A percentile compares a stretch with the other conserved stretches of the same genome.
Evolutionary conservation across 2,888 invertebrate species (phyloP).

Genomic region (Andrena bicolor): DNA sequence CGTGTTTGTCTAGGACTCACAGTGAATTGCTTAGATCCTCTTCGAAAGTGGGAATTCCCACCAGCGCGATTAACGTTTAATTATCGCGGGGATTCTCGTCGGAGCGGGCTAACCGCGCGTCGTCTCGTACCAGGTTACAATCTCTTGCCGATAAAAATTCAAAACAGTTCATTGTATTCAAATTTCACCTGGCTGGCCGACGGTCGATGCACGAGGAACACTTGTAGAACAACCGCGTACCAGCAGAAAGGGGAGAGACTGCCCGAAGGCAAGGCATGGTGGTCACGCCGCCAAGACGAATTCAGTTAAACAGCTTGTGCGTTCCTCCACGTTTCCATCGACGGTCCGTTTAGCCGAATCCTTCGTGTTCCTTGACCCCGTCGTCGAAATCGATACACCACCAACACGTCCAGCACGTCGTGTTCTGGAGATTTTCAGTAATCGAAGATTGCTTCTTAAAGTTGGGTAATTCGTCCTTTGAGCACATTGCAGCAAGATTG

Average conservation of each 20-base stretch:
- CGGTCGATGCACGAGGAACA: constrained; percentile 71
- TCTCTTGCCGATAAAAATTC: constrained; percentile 81
- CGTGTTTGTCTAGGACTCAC: neutral
- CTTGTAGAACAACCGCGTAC: constrained; percentile 77
- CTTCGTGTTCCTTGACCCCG: neutral
- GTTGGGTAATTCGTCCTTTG: neutral
- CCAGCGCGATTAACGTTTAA: constrained; percentile 79
- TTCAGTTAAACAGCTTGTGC: constrained; percentile 62
- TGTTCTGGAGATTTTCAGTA: neutral
- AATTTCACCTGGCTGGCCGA: constrained; percentile 76
- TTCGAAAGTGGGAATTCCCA: constrained; percentile 45
- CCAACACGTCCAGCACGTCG: neutral
- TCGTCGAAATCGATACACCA: constrained; percentile 37
- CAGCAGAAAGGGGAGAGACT: constrained; percentile 11
- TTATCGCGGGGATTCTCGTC: constrained; percentile 79
- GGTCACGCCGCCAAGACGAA: constrained; percentile 53
- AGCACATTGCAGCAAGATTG: no score
- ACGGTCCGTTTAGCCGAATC: neutral
- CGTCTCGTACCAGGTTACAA: constrained; percentile 32
- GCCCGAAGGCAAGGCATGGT: constrained; percentile 41
- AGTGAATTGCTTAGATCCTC: neutral
- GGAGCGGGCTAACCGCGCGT: constrained; percentile 46
- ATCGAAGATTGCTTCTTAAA: constrained; percentile 3
- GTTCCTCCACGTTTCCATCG: constrained; percentile 60
- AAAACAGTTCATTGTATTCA: constrained; percentile 84